Evolutionary conservation across 2,113 vertebrate species (phyloP), one percentile per base, ranked within the genome.

Genomic region (Cranoglanis bouderius): DNA sequence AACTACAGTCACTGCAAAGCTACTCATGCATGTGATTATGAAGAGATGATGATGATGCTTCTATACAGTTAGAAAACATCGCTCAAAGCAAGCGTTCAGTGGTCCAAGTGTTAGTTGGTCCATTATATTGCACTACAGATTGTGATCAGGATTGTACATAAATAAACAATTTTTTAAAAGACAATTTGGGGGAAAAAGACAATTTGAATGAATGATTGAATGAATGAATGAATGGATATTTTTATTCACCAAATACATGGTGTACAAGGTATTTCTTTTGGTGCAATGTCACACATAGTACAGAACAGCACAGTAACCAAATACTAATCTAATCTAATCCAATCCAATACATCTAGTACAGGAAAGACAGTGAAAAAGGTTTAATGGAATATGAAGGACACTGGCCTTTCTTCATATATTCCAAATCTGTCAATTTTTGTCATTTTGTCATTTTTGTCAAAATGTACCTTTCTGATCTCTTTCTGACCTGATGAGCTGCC

Each of bases 1-100:
- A 77, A 61, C 32, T 83, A 40, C 43, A 49, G 70, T 87, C 32
- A 67, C 55, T 5, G 65, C 32, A 59, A 72, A 59, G 81, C 81
- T 26, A 59, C 9, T 59, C 57, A 24, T 83, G 81, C 24, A 61
- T 82, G 35, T 82, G 32, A 82, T 26, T 61, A 82, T 53, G 49
- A 32, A 32, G 46, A n/a, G 46, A 80, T 80, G 49, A 32, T 29
- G 32, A 49, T 49, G 46, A 10, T n/a, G 26, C 26, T 29, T 46
- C 24, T 46, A 24, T 29, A 77, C 21, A 43, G 10, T 26, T 24
- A 77, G 40, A 26, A 77, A 77, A 46, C 18, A 14, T 40, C 26
- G 9, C 24, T 26, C 24, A 49, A 29, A 49, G 38, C 38, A 75
- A 75, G n/a, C n/a, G n/a, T n/a, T n/a, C 70, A 40, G 70, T 19